Percentiles rank a stretch among this genome's conserved stretches.
Evolutionary conservation across 2,888 invertebrate genomes (phyloP).

Genomic region (Eupithecia insigniata): DNA sequence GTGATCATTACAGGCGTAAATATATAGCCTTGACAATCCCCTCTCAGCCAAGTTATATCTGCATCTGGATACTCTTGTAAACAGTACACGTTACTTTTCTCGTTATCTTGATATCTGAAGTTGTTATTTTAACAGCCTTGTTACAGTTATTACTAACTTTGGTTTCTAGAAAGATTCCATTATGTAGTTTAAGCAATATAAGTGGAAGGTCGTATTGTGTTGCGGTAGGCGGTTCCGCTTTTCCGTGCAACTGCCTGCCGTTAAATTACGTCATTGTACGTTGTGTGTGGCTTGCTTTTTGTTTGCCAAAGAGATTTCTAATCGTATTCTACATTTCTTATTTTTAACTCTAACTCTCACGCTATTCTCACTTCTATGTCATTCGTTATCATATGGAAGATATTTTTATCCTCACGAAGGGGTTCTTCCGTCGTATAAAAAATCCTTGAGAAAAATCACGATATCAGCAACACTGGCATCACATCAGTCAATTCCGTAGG

Average conservation of each 20-base stretch:
- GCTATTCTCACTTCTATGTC: slow-evolving; percentile 18
- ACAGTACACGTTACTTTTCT: slow-evolving; percentile 1
- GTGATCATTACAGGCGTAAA: slow-evolving; percentile 29
- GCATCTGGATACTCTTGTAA: neutral
- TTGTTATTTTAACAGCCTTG: slow-evolving; percentile 6
- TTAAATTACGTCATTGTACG: slow-evolving; percentile 42
- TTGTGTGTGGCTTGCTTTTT: slow-evolving; percentile 39
- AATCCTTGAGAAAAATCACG: slow-evolving; percentile 22
- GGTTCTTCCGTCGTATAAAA: slow-evolving; percentile 30
- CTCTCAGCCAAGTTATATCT: slow-evolving; percentile 23
- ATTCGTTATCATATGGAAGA: slow-evolving; percentile 31
- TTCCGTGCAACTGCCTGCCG: slow-evolving; percentile 42
- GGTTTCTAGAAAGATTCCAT: slow-evolving; percentile 11
- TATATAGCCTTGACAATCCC: slow-evolving; percentile 19
- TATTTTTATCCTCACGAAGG: slow-evolving; percentile 24
- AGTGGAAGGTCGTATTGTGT: slow-evolving; percentile 40
- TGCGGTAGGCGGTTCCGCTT: slow-evolving; percentile 44
- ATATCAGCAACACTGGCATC: slow-evolving; percentile 35
- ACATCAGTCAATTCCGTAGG: slow-evolving; percentile 43
- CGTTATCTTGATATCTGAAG: neutral
- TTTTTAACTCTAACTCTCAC: slow-evolving; percentile 23
- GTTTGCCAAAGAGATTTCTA: slow-evolving; percentile 35
- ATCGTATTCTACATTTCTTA: slow-evolving; percentile 21
- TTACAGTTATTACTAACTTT: slow-evolving; percentile 1
- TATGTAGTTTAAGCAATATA: slow-evolving; percentile 17